These are phyloP conservation scores for Micropoecilia bifurca DNA, from an alignment of 2,797 vertebrate species.

Conservation along the genomic window DNA sequence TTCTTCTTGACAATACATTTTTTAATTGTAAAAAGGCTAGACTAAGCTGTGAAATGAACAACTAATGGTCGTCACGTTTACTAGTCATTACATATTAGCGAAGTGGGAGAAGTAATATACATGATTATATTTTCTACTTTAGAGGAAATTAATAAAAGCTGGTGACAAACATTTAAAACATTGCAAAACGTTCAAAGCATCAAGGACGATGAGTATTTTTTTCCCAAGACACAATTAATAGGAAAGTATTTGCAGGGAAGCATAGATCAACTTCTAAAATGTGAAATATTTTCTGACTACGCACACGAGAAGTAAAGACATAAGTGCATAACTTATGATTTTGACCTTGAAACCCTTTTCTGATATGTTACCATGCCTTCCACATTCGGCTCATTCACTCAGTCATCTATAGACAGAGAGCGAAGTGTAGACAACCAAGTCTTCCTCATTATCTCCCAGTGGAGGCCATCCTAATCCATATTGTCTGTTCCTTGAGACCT, in stretches of 20 bases:
- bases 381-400: background rate
- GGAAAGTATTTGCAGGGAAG: background rate
- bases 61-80: background rate
- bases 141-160: background rate
- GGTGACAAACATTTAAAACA: background rate
- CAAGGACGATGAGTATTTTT: background rate
- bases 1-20: background rate
- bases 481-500: slow-evolving; percentile 61
- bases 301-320: slow-evolving; percentile 7
- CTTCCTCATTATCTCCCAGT: slow-evolving; percentile 73
- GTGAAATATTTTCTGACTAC: slow-evolving; percentile 23
- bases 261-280: slow-evolving; percentile 20
- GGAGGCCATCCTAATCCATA: slow-evolving; percentile 71
- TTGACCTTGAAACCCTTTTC: slow-evolving; percentile 45
- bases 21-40: background rate
- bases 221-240: background rate
- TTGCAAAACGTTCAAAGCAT: background rate
- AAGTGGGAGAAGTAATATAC: too few species aligned
- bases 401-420: slow-evolving; percentile 15
- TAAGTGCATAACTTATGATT: slow-evolving; percentile 12
- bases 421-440: slow-evolving; percentile 32
- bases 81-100: background rate
- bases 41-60: background rate
- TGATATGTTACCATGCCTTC: slow-evolving; percentile 8
- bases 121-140: too few species aligned